phyloP scores from a whole-genome alignment of 2,113 vertebrate species.

The Raja brachyura region DNA sequence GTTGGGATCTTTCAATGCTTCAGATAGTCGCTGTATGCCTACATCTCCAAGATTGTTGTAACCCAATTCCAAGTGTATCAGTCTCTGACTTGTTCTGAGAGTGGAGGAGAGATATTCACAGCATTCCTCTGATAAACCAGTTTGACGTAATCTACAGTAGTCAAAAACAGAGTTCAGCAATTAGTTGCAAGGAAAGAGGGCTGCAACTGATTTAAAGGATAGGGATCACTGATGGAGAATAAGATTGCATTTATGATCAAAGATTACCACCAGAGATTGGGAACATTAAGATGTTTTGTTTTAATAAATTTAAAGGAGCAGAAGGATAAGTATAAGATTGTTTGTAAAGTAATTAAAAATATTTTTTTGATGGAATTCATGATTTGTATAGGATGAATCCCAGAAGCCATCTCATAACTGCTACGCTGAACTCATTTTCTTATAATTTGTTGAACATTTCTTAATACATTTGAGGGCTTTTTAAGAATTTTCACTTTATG shows the following conservation, averaged over 20 bases:
- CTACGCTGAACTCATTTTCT: background rate
- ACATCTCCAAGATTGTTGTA: constrained; percentile 12
- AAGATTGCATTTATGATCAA: background rate
- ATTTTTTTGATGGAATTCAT: background rate
- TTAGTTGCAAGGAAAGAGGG: background rate
- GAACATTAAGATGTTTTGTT: background rate
- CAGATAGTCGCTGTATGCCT: constrained; percentile 18
- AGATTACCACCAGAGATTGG: background rate
- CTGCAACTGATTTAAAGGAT: background rate
- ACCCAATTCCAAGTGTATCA: background rate
- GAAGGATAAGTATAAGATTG: background rate
- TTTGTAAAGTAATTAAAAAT: background rate
- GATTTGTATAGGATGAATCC: background rate
- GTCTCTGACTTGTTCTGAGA: constrained; percentile 27
- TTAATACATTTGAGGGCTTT: background rate
- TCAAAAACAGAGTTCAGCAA: background rate
- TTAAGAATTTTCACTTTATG: background rate
- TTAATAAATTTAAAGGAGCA: background rate
- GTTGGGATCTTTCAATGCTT: constrained; percentile 25
- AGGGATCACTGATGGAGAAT: background rate
- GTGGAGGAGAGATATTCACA: background rate
- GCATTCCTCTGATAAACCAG: constrained; percentile 29
- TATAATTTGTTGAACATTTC: background rate
- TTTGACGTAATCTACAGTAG: background rate
- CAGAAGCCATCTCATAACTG: background rate